Evolutionary conservation across 2,888 invertebrate species (phyloP).

Genomic region (Alentia gelatinosa): DNA sequence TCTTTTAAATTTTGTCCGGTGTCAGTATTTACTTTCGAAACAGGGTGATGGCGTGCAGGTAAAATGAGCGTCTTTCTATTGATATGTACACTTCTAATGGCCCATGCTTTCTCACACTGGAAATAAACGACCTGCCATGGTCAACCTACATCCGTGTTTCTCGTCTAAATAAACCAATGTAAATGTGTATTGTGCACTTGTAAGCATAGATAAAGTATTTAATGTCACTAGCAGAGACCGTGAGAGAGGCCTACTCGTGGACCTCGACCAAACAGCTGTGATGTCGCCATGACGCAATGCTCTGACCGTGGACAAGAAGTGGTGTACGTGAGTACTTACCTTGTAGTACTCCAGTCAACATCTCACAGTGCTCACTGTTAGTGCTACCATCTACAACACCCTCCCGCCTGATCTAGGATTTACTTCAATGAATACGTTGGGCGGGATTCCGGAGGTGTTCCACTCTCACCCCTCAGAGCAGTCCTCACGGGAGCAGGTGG

Average conservation of each 20-base stretch:
- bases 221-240: background rate
- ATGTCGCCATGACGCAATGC: background rate
- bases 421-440: background rate
- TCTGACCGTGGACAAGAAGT: background rate
- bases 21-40: too few relatives aligned
- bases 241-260: background rate
- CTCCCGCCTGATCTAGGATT: background rate
- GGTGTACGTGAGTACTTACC: constrained; percentile 1
- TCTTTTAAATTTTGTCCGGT: too few relatives aligned
- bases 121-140: background rate
- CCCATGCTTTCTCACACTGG: background rate
- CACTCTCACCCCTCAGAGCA: too few relatives aligned
- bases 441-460: too few relatives aligned
- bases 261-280: background rate
- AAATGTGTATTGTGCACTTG: background rate
- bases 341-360: constrained; percentile 2
- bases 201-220: background rate
- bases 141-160: background rate
- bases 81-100: too few relatives aligned
- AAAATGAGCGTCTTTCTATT: too few relatives aligned
- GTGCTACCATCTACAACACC: background rate
- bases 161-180: background rate
- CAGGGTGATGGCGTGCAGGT: too few relatives aligned
- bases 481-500: too few relatives aligned
- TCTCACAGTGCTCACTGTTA: background rate